These are phyloP conservation scores for Deroptyus accipitrinus DNA, from an alignment of 2,113 vertebrate genomes.

Conservation along the genomic window DNA sequence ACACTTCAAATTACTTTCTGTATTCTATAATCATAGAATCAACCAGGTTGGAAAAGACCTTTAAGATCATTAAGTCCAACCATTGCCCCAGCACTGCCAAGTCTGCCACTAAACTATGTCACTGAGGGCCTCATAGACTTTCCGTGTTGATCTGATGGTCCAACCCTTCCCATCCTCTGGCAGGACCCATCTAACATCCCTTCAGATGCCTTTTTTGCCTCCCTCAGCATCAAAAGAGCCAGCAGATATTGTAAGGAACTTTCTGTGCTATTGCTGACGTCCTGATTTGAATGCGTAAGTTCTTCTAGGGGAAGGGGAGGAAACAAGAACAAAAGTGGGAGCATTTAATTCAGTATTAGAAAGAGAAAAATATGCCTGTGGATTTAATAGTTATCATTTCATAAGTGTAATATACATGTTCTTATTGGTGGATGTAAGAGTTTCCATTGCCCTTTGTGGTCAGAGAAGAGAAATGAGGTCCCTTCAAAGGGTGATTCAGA, in stretches of 20 bases:
- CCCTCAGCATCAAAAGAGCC: neutral
- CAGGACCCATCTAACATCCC: neutral
- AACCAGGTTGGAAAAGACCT: neutral
- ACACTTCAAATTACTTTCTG: neutral
- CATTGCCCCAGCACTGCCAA: neutral
- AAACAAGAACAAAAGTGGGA: neutral
- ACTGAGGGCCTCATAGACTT: neutral
- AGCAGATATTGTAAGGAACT: neutral
- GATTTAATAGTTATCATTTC: neutral
- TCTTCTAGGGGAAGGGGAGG: neutral
- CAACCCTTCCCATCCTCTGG: rapidly evolving
- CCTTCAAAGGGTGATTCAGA: neutral
- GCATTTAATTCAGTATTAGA: neutral
- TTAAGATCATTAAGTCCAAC: neutral
- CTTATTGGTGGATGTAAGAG: neutral
- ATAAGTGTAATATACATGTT: neutral
- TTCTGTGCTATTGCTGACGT: neutral
- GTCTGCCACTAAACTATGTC: neutral
- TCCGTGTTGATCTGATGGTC: neutral
- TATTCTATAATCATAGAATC: neutral
- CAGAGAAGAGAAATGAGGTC: neutral
- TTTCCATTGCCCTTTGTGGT: neutral
- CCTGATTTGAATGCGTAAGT: rapidly evolving
- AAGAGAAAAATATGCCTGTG: neutral
- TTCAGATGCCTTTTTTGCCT: neutral